Conservation (phyloP, 2,797 vertebrate species). For the Eidolon dupreanum region DNA sequence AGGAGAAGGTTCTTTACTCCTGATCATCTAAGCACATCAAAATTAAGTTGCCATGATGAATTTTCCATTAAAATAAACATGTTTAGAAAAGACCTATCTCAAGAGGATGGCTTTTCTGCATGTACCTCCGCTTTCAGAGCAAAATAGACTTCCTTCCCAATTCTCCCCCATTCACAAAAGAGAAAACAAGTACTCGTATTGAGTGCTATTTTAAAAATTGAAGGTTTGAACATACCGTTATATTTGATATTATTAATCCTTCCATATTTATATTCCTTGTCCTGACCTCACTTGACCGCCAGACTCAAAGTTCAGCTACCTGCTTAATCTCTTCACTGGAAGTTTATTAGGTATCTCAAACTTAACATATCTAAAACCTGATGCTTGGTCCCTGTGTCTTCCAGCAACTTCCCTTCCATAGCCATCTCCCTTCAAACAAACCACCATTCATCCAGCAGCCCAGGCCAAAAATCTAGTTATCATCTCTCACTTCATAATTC, state of each 20-base stretch:
- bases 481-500: background rate
- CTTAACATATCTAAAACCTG: background rate
- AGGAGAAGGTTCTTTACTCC: background rate
- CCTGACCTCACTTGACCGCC: background rate
- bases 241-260: background rate
- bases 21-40: slow-evolving; percentile 39
- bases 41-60: slow-evolving; percentile 12
- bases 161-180: background rate
- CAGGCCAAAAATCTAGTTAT: background rate
- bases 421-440: background rate
- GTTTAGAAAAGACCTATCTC: background rate
- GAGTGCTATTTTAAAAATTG: background rate
- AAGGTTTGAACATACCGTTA: background rate
- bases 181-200: background rate
- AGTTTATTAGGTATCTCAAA: background rate
- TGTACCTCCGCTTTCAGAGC: background rate
- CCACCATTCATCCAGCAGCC: background rate
- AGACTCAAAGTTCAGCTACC: background rate
- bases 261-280: background rate
- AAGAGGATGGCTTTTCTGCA: background rate
- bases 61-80: slow-evolving; percentile 28
- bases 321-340: background rate
- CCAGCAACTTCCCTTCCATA: background rate
- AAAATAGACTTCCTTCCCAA: background rate
- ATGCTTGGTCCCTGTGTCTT: background rate